These are phyloP conservation scores for Argyresthia albistria DNA, from an alignment of 2,888 invertebrate genomes.

Conservation along the genomic window DNA sequence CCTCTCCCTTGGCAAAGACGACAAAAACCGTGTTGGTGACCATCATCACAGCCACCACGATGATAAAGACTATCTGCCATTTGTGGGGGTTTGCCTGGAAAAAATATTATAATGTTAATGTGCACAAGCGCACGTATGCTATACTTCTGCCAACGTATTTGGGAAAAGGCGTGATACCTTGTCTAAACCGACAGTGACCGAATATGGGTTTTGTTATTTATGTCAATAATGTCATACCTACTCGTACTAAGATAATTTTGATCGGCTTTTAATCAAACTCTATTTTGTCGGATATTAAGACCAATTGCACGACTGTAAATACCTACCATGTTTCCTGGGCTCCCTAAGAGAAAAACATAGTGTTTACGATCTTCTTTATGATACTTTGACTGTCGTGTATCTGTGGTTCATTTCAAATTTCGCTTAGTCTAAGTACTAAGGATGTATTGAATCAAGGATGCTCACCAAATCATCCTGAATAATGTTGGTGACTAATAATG, in stretches of 20 bases:
- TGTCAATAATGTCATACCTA: too few relatives aligned
- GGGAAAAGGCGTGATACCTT: too few relatives aligned
- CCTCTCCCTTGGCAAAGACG: conserved; percentile 75
- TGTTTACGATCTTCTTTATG: too few relatives aligned
- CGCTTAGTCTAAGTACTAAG: neutral
- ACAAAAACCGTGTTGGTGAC: conserved; percentile 76
- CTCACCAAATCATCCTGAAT: conserved; percentile 66
- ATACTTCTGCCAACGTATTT: neutral
- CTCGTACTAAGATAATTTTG: too few relatives aligned
- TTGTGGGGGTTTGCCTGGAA: conserved; percentile 34
- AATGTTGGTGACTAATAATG: conserved; percentile 76
- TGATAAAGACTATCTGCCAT: conserved; percentile 81
- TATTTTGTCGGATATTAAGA: neutral
- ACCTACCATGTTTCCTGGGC: too few relatives aligned
- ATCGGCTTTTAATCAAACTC: neutral
- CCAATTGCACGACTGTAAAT: too few relatives aligned
- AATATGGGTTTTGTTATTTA: too few relatives aligned
- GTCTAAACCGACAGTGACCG: neutral
- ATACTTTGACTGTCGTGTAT: too few relatives aligned
- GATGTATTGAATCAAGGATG: neutral
- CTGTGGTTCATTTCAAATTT: too few relatives aligned
- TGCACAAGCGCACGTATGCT: neutral
- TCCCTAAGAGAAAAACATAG: too few relatives aligned
- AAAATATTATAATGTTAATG: neutral
- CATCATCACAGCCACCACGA: conserved; percentile 75